Conservation (phyloP, 2,888 invertebrate genomes). For the Ctena decussata region DNA sequence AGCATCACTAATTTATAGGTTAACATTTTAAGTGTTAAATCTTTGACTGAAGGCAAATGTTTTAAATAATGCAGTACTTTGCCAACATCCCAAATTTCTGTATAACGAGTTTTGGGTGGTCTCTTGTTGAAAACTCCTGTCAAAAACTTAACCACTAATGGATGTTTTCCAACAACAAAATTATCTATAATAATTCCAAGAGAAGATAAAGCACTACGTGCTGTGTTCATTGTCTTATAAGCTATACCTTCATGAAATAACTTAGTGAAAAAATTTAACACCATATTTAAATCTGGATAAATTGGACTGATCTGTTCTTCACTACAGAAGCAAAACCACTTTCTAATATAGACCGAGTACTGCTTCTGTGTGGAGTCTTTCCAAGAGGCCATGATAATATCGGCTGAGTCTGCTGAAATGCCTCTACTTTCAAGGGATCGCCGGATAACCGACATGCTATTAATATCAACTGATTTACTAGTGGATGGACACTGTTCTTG, state of each 20-base stretch:
- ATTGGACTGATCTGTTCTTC: not conserved
- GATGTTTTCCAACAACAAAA: conserved; percentile 7
- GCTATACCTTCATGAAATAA: not conserved
- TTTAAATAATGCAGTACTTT: conserved; percentile 6
- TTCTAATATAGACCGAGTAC: conserved; percentile 29
- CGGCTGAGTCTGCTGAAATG: conserved; percentile 1
- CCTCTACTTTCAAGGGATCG: not conserved
- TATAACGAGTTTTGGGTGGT: conserved; percentile 6
- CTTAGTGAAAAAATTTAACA: conserved; percentile 19
- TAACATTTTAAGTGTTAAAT: not conserved
- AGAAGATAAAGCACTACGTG: conserved; percentile 19
- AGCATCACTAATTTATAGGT: not conserved
- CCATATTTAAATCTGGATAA: conserved; percentile 9
- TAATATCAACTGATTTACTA: not conserved
- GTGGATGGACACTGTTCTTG: not conserved
- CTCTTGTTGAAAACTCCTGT: conserved; percentile 10
- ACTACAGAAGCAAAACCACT: conserved; percentile 17
- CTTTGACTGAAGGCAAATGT: not conserved
- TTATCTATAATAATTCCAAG: not conserved
- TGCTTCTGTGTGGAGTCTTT: conserved; percentile 36
- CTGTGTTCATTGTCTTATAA: conserved; percentile 28
- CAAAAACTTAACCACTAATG: conserved; percentile 17
- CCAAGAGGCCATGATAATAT: conserved; percentile 29
- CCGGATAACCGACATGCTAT: conserved; percentile 32
- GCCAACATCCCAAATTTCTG: conserved; percentile 16